Percentiles rank a stretch among this genome's conserved stretches.
Evolutionary conservation across 2,888 invertebrate genomes (phyloP).

Genomic region (Lampropteryx suffumata): DNA sequence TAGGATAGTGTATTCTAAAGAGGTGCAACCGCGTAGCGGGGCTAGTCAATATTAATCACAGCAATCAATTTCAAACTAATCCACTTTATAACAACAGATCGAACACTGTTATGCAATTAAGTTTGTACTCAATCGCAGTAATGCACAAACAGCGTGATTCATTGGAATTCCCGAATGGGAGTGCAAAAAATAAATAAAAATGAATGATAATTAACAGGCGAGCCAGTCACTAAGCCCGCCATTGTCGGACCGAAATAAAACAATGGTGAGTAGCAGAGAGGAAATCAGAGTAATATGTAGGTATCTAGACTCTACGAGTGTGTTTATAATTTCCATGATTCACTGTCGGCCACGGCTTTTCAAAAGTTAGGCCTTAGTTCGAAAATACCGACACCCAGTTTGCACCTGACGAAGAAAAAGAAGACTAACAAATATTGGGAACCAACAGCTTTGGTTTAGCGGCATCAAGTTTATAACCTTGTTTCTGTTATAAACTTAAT

Average conservation of each 20-base stretch:
- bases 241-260: conserved; percentile 60
- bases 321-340: no score
- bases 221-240: conserved; percentile 49
- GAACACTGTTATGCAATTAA: conserved; percentile 41
- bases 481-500: no score
- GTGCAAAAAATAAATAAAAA: conserved; percentile 42
- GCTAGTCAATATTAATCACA: conserved; percentile 14
- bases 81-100: conserved; percentile 41
- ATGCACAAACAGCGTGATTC: conserved; percentile 44
- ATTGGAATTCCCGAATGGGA: conserved; percentile 44
- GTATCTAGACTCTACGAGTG: no score
- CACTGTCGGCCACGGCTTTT: no score
- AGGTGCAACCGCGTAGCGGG: no score
- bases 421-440: no score
- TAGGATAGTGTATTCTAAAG: no score
- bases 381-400: no score
- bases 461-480: no score
- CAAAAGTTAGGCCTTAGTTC: no score
- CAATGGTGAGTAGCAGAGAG: conserved; percentile 39
- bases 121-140: conserved; percentile 30
- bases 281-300: background rate
- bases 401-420: no score
- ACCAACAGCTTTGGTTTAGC: no score
- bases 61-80: conserved; percentile 40
- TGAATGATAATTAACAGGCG: conserved; percentile 60